Percentiles rank a stretch among this genome's conserved stretches.
Evolutionary conservation across 2,888 invertebrate species (phyloP).

Genomic region (Sesia apiformis): DNA sequence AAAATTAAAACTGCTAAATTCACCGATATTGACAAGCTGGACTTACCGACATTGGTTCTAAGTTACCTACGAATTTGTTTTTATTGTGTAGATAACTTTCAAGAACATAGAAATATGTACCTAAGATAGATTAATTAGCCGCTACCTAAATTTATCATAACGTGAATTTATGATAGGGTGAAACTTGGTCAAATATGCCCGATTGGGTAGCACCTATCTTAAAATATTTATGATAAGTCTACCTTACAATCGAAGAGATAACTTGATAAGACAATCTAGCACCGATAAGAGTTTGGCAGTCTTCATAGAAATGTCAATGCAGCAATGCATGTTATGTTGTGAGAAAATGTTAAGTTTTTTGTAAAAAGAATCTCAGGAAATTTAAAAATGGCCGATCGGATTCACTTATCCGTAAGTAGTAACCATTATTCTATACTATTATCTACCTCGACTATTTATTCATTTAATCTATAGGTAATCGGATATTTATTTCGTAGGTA

Average conservation of each 20-base stretch:
- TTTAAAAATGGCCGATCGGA: conserved; percentile 45
- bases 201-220: conserved; percentile 28
- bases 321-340: conserved; percentile 23
- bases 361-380: conserved; percentile 41
- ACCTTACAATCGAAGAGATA: conserved; percentile 29
- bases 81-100: no score
- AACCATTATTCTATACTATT: neutral
- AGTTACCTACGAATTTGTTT: no score
- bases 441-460: no score
- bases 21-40: no score
- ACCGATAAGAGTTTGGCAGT: conserved; percentile 48
- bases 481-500: no score
- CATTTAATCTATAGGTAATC: no score
- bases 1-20: no score
- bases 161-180: no score
- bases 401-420: conserved; percentile 51
- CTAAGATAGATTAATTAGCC: no score
- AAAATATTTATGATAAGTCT: conserved; percentile 40
- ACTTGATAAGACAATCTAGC: conserved; percentile 43
- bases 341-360: conserved; percentile 20
- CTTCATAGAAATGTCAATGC: conserved; percentile 24
- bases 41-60: no score
- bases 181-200: neutral
- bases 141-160: no score
- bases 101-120: no score